Base-by-base conservation (phyloP, 2,113 vertebrate species). In the Axis porcinus region DNA sequence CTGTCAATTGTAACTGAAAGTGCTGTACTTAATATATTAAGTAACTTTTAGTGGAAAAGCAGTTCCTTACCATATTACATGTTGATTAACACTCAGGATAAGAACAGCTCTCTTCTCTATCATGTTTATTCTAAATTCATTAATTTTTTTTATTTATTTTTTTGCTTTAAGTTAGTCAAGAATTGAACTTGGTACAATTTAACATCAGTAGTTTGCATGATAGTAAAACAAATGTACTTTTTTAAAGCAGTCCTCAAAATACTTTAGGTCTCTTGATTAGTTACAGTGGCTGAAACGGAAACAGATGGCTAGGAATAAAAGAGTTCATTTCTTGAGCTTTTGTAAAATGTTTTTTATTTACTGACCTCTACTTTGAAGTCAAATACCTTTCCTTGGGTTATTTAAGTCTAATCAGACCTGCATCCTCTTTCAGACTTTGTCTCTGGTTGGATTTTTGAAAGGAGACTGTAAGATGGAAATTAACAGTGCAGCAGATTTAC, bases 221-320 rank as follows among this genome's bases (percentile, higher is more conserved):
- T 43, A 82, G 45, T 91, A 54, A 94, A 79, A 87, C 11, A 87
- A 47, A 50, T 50, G 11, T 7, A 40, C 64, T 88, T 89, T 95
- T 92, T 58, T 92, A 62, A 94, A 52, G 17, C 16, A 55, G 14
- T 76, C 16, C 27, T 93, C 9, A 95, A 62, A 76, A 58, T 91
- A n/a, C 28, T 94, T 36, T 62, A 36, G 21, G 27, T 86, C 67
- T 96, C 17, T 64, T 94, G 25, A 81, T 92, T 81, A 81, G 15
- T 92, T 97, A 82, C 91, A 60, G 30, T 78, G 52, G 45, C 90
- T 97, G 64, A 95, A 95, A 85, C 52, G 13, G 33, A 97, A 97
- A 86, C 23, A 86, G 40, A 74, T 60, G 90, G 23, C 36, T 36
- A 78, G 57, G 15, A 33, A 62, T 82, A 55, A 81, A 57, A 93